Evolutionary conservation across 2,888 invertebrate species (phyloP).

Genomic region (Hypercompe scribonia): DNA sequence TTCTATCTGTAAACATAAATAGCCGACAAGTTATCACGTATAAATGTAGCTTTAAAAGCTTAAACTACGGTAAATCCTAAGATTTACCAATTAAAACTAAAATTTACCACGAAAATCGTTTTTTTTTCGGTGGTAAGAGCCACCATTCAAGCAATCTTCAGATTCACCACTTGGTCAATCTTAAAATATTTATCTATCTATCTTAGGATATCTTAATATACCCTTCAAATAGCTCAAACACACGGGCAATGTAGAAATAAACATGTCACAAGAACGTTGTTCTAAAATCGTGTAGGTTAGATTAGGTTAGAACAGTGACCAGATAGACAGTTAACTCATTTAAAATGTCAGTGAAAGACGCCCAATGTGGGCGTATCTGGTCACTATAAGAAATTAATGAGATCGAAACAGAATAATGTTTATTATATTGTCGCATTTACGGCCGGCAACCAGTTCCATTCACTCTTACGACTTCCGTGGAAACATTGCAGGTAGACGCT

Average conservation of each 20-base stretch:
- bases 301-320: neutral
- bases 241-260: neutral
- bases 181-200: too few species aligned
- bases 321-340: constrained; percentile 3
- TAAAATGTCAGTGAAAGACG: constrained; percentile 9
- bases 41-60: neutral
- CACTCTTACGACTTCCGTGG: constrained; percentile 36
- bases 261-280: too few species aligned
- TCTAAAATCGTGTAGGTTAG: too few species aligned
- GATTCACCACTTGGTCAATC: too few species aligned
- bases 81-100: too few species aligned
- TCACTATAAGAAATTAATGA: constrained; percentile 20
- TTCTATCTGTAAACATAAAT: neutral
- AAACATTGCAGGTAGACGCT: constrained; percentile 25
- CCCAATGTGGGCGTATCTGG: constrained; percentile 3
- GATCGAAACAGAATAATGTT: constrained; percentile 25
- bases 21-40: neutral
- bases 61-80: too few species aligned
- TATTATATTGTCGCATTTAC: constrained; percentile 20
- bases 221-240: too few species aligned
- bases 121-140: too few species aligned
- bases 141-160: too few species aligned
- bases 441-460: constrained; percentile 21
- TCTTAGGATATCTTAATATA: too few species aligned
- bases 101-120: too few species aligned